Evolutionary conservation across 2,113 vertebrate genomes (phyloP).

Genomic region (Taxidea taxus): DNA sequence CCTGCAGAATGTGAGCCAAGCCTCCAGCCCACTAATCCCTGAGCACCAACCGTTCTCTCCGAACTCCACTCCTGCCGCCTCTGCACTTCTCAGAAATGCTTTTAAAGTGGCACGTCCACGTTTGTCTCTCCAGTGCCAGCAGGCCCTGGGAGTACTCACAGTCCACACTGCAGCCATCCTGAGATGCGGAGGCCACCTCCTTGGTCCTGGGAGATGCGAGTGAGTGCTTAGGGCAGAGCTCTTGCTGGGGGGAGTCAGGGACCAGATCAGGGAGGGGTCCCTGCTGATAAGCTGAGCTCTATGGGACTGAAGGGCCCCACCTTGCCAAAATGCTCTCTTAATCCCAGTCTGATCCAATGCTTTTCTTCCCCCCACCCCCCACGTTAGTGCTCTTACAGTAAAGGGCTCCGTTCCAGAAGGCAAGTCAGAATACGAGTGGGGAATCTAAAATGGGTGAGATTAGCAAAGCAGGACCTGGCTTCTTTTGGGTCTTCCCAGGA

Average conservation of each 20-base stretch:
- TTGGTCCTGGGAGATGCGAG: not conserved
- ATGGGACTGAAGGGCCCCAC: accelerated
- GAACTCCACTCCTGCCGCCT: not conserved
- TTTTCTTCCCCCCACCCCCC: accelerated
- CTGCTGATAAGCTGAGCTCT: not conserved
- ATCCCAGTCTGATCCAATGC: no score
- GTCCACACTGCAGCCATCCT: accelerated
- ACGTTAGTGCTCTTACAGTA: no score
- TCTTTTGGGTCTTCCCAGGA: not conserved
- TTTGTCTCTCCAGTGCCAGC: not conserved
- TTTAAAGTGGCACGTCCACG: not conserved
- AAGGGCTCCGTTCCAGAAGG: not conserved
- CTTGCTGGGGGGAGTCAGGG: not conserved
- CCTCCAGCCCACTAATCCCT: not conserved
- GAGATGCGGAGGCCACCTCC: not conserved
- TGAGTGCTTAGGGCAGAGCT: not conserved
- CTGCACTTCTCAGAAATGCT: not conserved
- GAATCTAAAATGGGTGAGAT: not conserved
- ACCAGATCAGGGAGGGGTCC: not conserved
- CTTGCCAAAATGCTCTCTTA: not conserved
- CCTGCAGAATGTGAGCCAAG: not conserved
- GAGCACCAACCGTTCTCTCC: accelerated
- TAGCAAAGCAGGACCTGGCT: not conserved
- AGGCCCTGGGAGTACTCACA: not conserved
- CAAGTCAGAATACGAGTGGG: not conserved